Evolutionary conservation across 2,797 vertebrate genomes (phyloP), one percentile per base, ranked within the genome.

Genomic region (Lagocephalus sceleratus): DNA sequence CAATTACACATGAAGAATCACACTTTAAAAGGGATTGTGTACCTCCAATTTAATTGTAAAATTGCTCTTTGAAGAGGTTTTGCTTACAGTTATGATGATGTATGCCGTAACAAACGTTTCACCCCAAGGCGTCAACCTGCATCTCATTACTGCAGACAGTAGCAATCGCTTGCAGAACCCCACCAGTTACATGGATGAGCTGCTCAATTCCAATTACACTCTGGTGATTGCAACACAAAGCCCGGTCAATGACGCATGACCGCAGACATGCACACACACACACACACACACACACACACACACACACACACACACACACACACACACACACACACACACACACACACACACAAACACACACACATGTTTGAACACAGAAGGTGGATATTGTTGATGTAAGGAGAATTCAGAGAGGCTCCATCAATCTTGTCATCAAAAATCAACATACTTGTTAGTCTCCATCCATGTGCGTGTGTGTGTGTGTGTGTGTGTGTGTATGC

Each of bases 401-500:
- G 66, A 66, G 60, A 78, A 82, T 72, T 81, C 52, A 57, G 60
- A 68, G 63, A 35, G 51, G 62, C 61, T 60, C 1, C 81, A 85
- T 88, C 78, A 79, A 77, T 88, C 83, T 85, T 87, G 82, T 84
- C 82, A 71, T 86, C 80, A 85, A 71, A 85, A 87, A 86, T 84
- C 81, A 83, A 78, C 78, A 76, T 41, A 66, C 73, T 71, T 82
- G 80, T 84, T 81, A 75, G 79, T 78, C 62, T 71, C 51, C 60
- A 66, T 59, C 38, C 63, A 29, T 22, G 21, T 51, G 68, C 29
- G 42, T 59, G 55, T 46, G 32, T 39, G 46, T 42, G 23, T 47
- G 46, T 20, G 23, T 56, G 56, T 16, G 57, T 20, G 26, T 8
- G 32, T n/a, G 21, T 23, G 19, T 32, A 19, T 54, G 32, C 43